Evolutionary conservation across 2,113 vertebrate species (phyloP).

Genomic region (western clawed frog (Xenopus tropicalis)): DNA sequence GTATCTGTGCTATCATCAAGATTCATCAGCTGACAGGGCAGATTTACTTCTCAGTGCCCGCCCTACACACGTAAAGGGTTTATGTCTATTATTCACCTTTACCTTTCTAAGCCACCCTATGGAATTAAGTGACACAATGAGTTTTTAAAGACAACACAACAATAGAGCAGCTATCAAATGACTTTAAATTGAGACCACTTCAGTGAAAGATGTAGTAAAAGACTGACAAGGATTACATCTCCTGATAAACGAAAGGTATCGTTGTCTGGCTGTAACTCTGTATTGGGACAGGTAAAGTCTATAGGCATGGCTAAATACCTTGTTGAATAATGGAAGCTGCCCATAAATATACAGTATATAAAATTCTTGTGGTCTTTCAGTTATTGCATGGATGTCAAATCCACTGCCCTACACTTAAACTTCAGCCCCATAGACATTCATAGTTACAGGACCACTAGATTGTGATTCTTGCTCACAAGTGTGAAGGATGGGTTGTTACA

Average conservation of each 20-base stretch:
- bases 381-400: too few relatives aligned
- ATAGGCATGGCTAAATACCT: too few relatives aligned
- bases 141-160: conserved; percentile 24
- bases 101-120: conserved; percentile 3
- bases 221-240: conserved; percentile 29
- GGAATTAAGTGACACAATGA: conserved; percentile 22
- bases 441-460: too few relatives aligned
- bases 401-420: too few relatives aligned
- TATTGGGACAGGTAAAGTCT: conserved; percentile 20
- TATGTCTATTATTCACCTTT: conserved; percentile 18
- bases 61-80: background rate
- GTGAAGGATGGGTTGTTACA: too few relatives aligned
- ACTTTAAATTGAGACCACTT: conserved; percentile 21
- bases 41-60: conserved; percentile 32
- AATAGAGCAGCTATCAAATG: conserved; percentile 31
- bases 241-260: too few relatives aligned
- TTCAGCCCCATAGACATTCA: too few relatives aligned
- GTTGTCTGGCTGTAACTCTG: too few relatives aligned
- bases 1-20: background rate
- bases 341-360: too few relatives aligned
- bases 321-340: too few relatives aligned
- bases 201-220: conserved; percentile 17
- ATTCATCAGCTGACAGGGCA: background rate
- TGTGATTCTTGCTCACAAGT: too few relatives aligned
- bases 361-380: too few relatives aligned